Evolutionary conservation across 2,888 invertebrate genomes (phyloP), one percentile per base, ranked within the genome.

Genomic region (Hypercompe scribonia): DNA sequence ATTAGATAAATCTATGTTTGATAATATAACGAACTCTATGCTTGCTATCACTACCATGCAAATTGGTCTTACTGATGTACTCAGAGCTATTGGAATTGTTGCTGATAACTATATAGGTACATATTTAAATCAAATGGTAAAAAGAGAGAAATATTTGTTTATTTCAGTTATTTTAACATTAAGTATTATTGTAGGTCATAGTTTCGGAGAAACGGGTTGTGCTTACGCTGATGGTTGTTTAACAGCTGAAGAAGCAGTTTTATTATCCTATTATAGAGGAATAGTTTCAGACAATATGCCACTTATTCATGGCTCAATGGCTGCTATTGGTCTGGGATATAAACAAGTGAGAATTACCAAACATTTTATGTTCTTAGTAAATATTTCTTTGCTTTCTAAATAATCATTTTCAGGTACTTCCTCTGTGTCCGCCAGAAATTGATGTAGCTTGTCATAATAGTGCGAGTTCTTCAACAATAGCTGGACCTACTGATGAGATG

Each of bases 121-220:
- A 87, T 36, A 34, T 11, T 11, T 58, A n/a, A 11, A 28, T 28
- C 24, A 28, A n/a, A 0, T 24, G 3, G 54, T 21, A 24, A 8
- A n/a, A 54, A n/a, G n/a, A 24, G 7, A 54, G n/a, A n/a, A n/a
- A n/a, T n/a, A n/a, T n/a, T 54, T 2, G 0, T 10, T 21, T 39
- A 13, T 42, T 10, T 42, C 8, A 36, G 8, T 42, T 42, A 13
- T 2, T 46, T 3, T 18, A 46, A 18, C 46, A 2, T 15, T 18
- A 18, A 3, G 18, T 18, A 18, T 46, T 46, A 2, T 34, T 61
- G 65, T 77, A 89, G 90, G 90, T 58, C 90, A 90, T 78, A 92
- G 92, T 70, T 97, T 98, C 0, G 99, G 99, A 36, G 99, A 99
- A 90, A 98, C 2, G 99, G 99, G n/a, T n/a, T n/a, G n/a, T n/a